Base-by-base conservation (phyloP, 2,797 vertebrate genomes). In the Pangasius krempfi region DNA sequence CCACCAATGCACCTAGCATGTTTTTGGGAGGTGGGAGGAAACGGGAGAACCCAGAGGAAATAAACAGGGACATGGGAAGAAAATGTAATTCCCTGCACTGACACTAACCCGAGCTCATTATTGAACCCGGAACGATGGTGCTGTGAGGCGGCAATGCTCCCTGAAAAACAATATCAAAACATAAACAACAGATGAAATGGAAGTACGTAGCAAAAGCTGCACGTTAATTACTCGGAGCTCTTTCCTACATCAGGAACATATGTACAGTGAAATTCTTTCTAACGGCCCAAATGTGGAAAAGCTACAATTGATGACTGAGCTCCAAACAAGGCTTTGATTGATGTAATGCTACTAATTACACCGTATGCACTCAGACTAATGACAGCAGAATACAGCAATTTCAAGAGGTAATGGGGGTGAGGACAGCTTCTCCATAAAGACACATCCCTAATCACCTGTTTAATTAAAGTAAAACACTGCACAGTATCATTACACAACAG, bases 381-480 rank as follows among this genome's bases (percentile, higher is more conserved):
- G 60, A 60, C 16, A 40, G 81, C n/a, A 37, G 54, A 62, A 84
- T 27, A 3, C 73, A 64, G 70, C 54, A 4, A 52, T 66, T 88
- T 62, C 22, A 25, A 50, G n/a, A 86, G 64, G 12, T 62, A 86
- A 81, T 54, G 27, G 52, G 56, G 52, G 52, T 73, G 80, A 78
- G 47, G 62, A 64, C 60, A 50, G 50, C 12, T 50, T 33, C 72
- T 62, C 70, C 54, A 73, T 47, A 72, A 73, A 40, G 72, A 33
- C 76, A 60, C 82, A 78, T 47, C 37, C 54, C 37, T 72, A 81
- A 58, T 80, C 27, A 30, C 27, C 70, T 37, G 62, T 73, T 62
- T 89, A 81, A 89, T 86, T 81, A 86, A 86, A 89, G 76, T 30
- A 64, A 72, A 79, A 86, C 40, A 22, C 40, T 37, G 75, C 84